Evolutionary conservation across 2,797 vertebrate genomes (phyloP), one percentile per base, ranked within the genome.

Genomic region (Oreochromis mossambicus): DNA sequence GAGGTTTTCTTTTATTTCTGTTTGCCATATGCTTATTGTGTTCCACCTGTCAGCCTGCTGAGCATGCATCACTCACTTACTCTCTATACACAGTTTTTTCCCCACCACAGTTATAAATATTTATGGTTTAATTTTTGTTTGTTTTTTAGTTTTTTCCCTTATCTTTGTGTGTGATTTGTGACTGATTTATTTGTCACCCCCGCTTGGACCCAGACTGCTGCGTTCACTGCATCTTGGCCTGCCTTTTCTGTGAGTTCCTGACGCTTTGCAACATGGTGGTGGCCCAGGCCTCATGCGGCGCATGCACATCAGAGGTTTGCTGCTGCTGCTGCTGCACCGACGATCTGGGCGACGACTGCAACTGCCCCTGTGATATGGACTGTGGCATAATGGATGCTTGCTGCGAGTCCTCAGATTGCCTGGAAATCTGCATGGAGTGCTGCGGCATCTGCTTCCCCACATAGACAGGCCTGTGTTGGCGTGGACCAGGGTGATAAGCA

Each of bases 351-450:
- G 98, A 99, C 34, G 98, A 98, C 96, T 99, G 98, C 95, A 98
- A 97, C 96, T 98, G 97, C 93, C 97, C 98, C 0, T 99, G 98
- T 78, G 98, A 99, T 89, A 98, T 98, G 98, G 98, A 98, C 91
- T 99, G 98, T 80, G 98, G 98, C 94, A 98, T 99, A 92, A 98
- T 99, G 98, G 99, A 99, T 2, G 98, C 97, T 51, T 99, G 99
- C 94, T 99, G 98, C 92, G 98, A 99, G 95, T 99, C 98, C 29
- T 97, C 98, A 8, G 99, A 99, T 95, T 99, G 98, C 93, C 95
- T 99, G 96, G 99, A 99, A 95, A 98, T 99, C 96, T 99, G 98
- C 92, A 99, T 98, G 98, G 99, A 99, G 95, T 99, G 98, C 95
- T 99, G 98, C 77, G 98, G 98, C 77, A 99, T 99, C 96, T 99